Conservation (phyloP, 2,888 invertebrate species). For the Osedax frankpressi region DNA sequence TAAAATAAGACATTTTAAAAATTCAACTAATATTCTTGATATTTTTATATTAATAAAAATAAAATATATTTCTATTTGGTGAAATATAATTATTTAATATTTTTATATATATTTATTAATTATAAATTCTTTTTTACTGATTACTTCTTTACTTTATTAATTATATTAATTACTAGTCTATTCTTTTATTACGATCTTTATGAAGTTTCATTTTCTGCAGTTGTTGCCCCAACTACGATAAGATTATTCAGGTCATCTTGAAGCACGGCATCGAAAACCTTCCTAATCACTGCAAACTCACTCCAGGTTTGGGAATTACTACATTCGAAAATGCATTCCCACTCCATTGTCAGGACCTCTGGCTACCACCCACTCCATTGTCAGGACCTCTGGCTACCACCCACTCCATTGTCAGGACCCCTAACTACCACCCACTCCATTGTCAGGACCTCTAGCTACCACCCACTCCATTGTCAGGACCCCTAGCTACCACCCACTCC, state of each 20-base stretch:
- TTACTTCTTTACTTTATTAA: too few species aligned
- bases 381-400: not conserved
- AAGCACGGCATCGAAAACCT: constrained; percentile 63
- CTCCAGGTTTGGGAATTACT: constrained; percentile 40
- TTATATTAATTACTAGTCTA: too few species aligned
- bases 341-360: not conserved
- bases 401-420: too few species aligned
- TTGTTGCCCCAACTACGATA: constrained; percentile 87
- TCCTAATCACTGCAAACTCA: constrained; percentile 65
- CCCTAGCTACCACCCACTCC: not conserved
- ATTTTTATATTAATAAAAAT: too few species aligned
- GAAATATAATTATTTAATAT: too few species aligned
- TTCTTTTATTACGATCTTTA: too few species aligned
- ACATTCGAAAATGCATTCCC: not conserved
- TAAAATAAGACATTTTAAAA: too few species aligned
- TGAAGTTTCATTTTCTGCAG: constrained; percentile 49
- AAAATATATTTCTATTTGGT: too few species aligned
- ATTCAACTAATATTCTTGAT: too few species aligned
- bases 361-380: not conserved
- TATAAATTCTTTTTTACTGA: too few species aligned
- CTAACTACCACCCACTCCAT: too few species aligned
- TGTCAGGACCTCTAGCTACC: not conserved
- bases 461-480: not conserved
- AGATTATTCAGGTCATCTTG: constrained; percentile 65
- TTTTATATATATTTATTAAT: too few species aligned